Evolutionary conservation across 2,888 invertebrate species (phyloP).

Genomic region (Cheilosia variabilis): DNA sequence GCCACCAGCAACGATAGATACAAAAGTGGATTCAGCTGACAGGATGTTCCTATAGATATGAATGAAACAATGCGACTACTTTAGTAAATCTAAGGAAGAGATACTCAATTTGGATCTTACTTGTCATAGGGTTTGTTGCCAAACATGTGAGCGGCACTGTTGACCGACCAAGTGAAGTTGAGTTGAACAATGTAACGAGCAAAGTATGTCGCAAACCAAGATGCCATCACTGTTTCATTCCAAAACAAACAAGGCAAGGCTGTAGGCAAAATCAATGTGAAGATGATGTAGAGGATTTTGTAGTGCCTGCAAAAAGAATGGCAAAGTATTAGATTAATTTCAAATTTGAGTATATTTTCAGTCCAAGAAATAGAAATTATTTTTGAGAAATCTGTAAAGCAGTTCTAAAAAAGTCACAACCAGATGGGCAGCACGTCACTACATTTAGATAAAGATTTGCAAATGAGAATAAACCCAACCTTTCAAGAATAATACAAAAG

Average conservation of each 20-base stretch:
- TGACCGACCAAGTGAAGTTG: constrained; percentile 90
- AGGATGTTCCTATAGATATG: constrained; percentile 86
- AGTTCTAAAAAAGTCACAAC: too few relatives aligned
- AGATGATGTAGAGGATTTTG: constrained; percentile 84
- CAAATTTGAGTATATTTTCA: neutral
- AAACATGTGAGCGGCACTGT: constrained; percentile 89
- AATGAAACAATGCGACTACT: neutral
- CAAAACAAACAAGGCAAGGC: constrained; percentile 86
- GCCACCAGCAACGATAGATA: constrained; percentile 88
- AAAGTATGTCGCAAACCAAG: constrained; percentile 86
- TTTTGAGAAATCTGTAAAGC: too few relatives aligned
- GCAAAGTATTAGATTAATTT: neutral
- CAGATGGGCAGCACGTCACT: too few relatives aligned
- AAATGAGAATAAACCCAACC: too few relatives aligned
- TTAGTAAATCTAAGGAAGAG: neutral
- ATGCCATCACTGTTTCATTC: constrained; percentile 86
- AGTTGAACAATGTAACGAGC: constrained; percentile 86
- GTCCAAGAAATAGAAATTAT: too few relatives aligned
- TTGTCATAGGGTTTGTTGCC: constrained; percentile 88
- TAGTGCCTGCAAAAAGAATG: constrained; percentile 85
- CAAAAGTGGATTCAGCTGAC: constrained; percentile 89
- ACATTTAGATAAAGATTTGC: too few relatives aligned
- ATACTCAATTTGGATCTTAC: constrained; percentile 80
- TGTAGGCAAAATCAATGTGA: constrained; percentile 86
- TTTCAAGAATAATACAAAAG: too few relatives aligned